Evolutionary conservation across 1,140 invertebrate genomes (phyloP), one percentile per base, ranked within the genome.

Genomic region (Drosophila albomicans): DNA sequence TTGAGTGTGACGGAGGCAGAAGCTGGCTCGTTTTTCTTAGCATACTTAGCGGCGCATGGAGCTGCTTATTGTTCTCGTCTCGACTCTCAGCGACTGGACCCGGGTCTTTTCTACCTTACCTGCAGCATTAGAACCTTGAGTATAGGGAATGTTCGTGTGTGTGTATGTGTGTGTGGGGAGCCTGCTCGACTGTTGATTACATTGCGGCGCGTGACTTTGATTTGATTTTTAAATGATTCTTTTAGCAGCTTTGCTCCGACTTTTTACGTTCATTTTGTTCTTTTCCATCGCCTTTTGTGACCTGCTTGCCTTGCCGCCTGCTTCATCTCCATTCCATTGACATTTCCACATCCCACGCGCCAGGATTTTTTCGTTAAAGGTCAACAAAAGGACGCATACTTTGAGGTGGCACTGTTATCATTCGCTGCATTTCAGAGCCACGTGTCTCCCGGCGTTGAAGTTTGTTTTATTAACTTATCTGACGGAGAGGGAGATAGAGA

Each of bases 171-270:
- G 0, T 25, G 20, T 25, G 20, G 3, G 20, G 20, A 20, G 20
- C 20, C 20, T 20, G 1, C 20, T 2, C 20, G 57, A 75, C 82
- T 78, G 84, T 75, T 89, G 85, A 88, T 89, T 85, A 88, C 72
- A 74, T 89, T 90, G 81, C 75, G 86, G 78, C 85, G 85, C 85
- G 86, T 89, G 85, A 89, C 85, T 89, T 89, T 89, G 85, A 89
- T 89, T 89, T 89, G 85, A 89, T 81, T 89, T 89, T 85, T 89
- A 89, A 89, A 89, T 89, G 81, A 89, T 89, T 89, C 78, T 66
- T 77, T 79, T 87, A 62, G 82, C 79, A 81, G 82, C 81, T 78
- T 66, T 75, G 38, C 58, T 15, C 30, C 35, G 63, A 64, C 45
- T 75, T 76, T 66, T 49, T 78, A 48, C 41, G 13, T 57, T 38